Base-by-base conservation (phyloP, 1,140 invertebrate genomes). In the Armadillidium nasatum region DNA sequence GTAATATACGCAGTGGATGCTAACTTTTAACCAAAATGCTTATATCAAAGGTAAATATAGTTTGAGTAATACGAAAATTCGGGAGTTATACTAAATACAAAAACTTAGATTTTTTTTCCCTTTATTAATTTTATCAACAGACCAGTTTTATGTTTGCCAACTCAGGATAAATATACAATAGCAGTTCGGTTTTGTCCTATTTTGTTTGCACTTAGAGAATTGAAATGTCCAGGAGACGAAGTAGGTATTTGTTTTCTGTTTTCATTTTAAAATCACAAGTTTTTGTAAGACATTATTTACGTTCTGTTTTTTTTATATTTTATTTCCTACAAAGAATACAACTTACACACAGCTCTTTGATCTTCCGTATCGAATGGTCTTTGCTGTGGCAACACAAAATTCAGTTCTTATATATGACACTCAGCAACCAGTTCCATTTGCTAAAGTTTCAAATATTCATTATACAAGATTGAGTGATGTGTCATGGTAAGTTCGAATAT, bases 401-500 rank as follows among this genome's bases (percentile, higher is more conserved):
- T 91, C 93, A 15, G 88, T 98, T 71, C 85, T 96, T 72, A 84
- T 97, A 15, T 97, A 96, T 83, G 96, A 97, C 84, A 97, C 94
- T 10, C 94, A 96, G 84, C 94, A 96, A 85, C 85, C 86, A 11
- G 86, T 88, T 60, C 96, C 96, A 0, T 90, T 98, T 84, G 94
- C 90, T 0, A 86, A 92, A 74, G 88, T 98, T 71, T 90, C 92
- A 0, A 94, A 97, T 82, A 94, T 97, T 82, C 96, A 98, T 85
- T 97, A 96, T 81, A 94, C 95, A 0, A 88, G 94, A 82, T 86
- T 98, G 11, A 97, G 93, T 46, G 96, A 98, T 87, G 79, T 98
- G n/a, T 86, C 93, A 0, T 99, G 96, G 96, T 91, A 84, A 22
- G 43, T 33, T 33, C 6, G 33, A 33, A 33, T 33, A 6, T 33